Conservation (phyloP, 2,113 vertebrate genomes). For the Varanus komodoensis region DNA sequence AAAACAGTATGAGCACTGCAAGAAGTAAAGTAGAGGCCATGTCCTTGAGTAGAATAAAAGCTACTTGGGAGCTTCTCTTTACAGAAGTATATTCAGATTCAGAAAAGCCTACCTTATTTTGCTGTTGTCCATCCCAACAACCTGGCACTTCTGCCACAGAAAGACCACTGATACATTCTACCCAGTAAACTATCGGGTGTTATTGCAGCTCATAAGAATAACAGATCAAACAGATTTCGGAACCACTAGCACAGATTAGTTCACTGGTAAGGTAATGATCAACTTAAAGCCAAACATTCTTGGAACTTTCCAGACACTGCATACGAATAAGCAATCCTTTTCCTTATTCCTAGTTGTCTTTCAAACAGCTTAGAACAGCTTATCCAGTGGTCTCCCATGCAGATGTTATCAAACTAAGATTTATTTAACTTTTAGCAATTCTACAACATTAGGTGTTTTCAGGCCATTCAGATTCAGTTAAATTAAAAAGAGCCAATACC, state of each 20-base stretch:
- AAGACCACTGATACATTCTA: background rate
- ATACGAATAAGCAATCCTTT: background rate
- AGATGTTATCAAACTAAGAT: background rate
- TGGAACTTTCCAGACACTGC: too few relatives aligned
- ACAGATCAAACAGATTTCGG: background rate
- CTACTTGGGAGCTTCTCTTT: slow-evolving; percentile 10
- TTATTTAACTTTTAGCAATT: background rate
- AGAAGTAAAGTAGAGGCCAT: slow-evolving; percentile 23
- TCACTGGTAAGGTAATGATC: background rate
- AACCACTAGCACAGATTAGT: background rate
- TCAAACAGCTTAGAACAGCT: background rate
- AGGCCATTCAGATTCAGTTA: background rate
- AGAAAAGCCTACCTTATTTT: background rate
- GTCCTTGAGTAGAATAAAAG: slow-evolving; percentile 33
- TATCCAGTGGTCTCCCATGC: background rate
- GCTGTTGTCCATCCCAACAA: background rate
- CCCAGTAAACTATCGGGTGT: background rate
- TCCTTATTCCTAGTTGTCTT: background rate
- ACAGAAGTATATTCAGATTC: slow-evolving; percentile 11
- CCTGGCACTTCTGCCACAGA: background rate
- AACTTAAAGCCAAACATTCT: slow-evolving; percentile 26
- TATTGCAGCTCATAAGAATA: slow-evolving; percentile 1
- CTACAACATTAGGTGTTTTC: background rate
- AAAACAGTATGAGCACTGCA: background rate
- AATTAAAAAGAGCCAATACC: background rate